phyloP scores from a whole-genome alignment of 1,140 invertebrate genomes.

The Neodiprion fabricii region DNA sequence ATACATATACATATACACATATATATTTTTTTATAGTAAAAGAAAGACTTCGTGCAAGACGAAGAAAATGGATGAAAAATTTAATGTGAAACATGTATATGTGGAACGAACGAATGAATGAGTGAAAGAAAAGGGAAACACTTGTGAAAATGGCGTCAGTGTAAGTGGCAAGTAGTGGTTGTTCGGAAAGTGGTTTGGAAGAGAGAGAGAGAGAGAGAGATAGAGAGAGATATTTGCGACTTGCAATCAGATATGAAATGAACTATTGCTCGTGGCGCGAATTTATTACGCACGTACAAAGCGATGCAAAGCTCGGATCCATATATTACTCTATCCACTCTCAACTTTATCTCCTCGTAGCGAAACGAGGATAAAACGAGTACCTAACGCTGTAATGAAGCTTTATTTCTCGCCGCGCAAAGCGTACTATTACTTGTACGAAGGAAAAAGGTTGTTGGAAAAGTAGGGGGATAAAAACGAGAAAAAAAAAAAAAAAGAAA shows the following conservation, averaged over 20 bases:
- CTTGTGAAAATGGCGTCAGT: not conserved
- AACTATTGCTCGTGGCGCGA: not conserved
- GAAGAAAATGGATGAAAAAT: too few species aligned
- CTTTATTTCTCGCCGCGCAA: not conserved
- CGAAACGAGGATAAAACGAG: too few species aligned
- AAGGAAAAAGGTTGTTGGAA: too few species aligned
- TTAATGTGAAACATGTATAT: not conserved
- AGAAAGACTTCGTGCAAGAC: too few species aligned
- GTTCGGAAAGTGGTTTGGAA: too few species aligned
- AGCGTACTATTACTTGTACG: too few species aligned
- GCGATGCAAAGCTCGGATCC: not conserved
- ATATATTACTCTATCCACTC: not conserved
- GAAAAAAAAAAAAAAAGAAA: too few species aligned
- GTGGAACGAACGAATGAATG: too few species aligned
- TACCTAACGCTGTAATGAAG: not conserved
- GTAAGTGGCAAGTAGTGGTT: not conserved
- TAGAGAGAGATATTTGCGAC: not conserved
- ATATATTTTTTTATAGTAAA: too few species aligned
- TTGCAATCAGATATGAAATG: conserved; percentile 2
- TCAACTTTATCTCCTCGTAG: not conserved
- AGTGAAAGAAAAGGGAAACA: not conserved
- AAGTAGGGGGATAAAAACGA: too few species aligned
- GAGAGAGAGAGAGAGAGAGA: too few species aligned
- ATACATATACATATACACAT: too few species aligned
- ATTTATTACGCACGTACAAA: not conserved